These are phyloP conservation scores for Myrmecophaga tridactyla DNA, from an alignment of 2,113 vertebrate genomes.

Conservation along the genomic window DNA sequence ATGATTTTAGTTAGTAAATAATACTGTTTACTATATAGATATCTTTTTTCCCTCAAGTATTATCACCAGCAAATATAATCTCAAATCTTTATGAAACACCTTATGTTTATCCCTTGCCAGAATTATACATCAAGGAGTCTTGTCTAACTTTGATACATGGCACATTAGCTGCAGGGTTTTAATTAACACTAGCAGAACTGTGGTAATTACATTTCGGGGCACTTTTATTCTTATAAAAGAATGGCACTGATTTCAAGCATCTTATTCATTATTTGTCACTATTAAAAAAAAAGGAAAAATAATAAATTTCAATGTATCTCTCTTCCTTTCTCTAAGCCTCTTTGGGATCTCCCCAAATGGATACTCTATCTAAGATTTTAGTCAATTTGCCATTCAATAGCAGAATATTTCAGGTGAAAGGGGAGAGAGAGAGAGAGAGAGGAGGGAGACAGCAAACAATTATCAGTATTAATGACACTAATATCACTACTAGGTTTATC, in stretches of 20 bases:
- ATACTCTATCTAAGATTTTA: background rate
- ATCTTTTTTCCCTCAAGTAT: background rate
- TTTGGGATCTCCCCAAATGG: background rate
- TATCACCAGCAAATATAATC: slow-evolving; percentile 15
- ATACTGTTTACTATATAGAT: background rate
- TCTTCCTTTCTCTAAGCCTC: background rate
- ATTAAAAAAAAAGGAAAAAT: background rate
- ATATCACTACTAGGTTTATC: background rate
- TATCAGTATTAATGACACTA: background rate
- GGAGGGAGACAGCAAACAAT: background rate
- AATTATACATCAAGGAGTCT: background rate
- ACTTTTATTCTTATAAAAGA: too few species aligned
- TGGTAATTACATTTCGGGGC: background rate
- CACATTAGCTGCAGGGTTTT: slow-evolving; percentile 22
- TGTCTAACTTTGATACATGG: slow-evolving; percentile 50
- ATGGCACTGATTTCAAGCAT: background rate
- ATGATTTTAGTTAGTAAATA: slow-evolving; percentile 19
- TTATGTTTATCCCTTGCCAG: background rate
- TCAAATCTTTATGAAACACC: slow-evolving; percentile 27
- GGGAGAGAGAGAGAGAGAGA: background rate
- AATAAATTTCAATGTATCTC: background rate
- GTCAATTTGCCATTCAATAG: background rate
- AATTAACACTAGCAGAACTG: slow-evolving; percentile 30
- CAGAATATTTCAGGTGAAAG: background rate
- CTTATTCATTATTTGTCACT: background rate